phyloP scores from a whole-genome alignment of 2,113 vertebrate genomes.

The Sylvilagus bachmani region DNA sequence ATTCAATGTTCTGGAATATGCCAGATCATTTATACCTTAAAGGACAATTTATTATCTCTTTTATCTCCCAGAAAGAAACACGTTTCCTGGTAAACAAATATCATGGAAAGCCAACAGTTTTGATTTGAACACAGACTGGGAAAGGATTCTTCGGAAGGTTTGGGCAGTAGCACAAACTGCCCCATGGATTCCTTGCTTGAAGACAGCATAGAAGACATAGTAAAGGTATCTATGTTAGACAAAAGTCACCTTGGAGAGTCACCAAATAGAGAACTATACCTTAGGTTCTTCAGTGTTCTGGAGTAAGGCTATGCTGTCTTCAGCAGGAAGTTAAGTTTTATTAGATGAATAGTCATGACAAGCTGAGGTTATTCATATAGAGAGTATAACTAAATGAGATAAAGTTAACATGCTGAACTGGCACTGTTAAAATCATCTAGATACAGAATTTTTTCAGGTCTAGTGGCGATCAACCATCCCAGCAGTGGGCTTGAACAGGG shows the following conservation, averaged over 20 bases:
- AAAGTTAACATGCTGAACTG: neutral
- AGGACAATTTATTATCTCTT: neutral
- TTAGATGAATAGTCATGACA: slow-evolving; percentile 10
- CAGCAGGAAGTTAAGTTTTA: neutral
- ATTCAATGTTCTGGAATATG: neutral
- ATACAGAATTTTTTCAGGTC: neutral
- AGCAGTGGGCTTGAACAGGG: neutral
- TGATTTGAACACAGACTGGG: neutral
- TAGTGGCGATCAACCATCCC: slow-evolving; percentile 50
- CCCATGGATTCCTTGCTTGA: neutral
- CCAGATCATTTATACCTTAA: neutral
- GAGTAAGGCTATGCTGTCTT: slow-evolving; percentile 24
- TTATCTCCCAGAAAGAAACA: neutral
- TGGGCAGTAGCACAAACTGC: neutral
- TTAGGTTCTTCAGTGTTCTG: neutral
- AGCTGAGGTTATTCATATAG: slow-evolving; percentile 45
- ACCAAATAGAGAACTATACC: neutral
- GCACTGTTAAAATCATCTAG: slow-evolving; percentile 47
- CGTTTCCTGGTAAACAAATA: neutral
- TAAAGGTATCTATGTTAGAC: neutral
- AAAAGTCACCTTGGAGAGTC: neutral
- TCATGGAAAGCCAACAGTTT: neutral
- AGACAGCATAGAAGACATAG: neutral
- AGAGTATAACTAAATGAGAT: slow-evolving; percentile 30
- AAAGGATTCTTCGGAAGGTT: neutral